Percentiles rank a stretch among this genome's conserved stretches.
These are phyloP conservation scores for Promerops cafer DNA, from an alignment of 2,113 vertebrate genomes.

Conservation along the genomic window DNA sequence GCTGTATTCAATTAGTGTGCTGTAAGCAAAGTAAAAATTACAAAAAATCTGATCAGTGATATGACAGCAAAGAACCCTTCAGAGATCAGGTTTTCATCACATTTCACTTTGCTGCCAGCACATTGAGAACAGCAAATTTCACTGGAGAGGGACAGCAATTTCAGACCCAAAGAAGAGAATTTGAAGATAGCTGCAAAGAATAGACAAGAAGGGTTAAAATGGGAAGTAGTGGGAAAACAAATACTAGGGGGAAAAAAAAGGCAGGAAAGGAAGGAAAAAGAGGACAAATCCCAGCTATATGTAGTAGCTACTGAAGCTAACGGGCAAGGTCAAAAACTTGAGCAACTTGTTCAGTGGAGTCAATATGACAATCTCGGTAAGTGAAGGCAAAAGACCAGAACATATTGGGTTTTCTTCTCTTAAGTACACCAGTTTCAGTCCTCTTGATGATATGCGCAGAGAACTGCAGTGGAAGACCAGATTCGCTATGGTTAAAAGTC, in stretches of 20 bases:
- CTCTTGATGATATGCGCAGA: neutral
- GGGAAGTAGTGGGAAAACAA: neutral
- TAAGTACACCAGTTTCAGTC: neutral
- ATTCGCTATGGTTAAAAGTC: neutral
- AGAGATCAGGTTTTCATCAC: conserved; percentile 31
- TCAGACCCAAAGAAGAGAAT: neutral
- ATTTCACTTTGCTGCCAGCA: conserved; percentile 21
- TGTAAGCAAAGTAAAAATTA: conserved; percentile 60
- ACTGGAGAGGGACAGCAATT: neutral
- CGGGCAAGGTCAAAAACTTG: neutral
- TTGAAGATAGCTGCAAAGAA: neutral
- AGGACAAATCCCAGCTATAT: neutral
- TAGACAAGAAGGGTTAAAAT: neutral
- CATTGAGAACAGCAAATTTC: neutral
- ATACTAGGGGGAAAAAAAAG: neutral
- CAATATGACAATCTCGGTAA: neutral
- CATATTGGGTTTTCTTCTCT: neutral
- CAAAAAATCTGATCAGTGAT: conserved; percentile 11
- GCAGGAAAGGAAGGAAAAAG: neutral
- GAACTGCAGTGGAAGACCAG: neutral
- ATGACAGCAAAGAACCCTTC: conserved; percentile 33
- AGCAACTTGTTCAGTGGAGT: neutral
- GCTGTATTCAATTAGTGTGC: conserved; percentile 64
- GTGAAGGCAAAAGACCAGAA: neutral
- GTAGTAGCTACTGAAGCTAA: neutral